Percentiles rank a stretch among this genome's conserved stretches.
phyloP scores from a whole-genome alignment of 1,140 invertebrate species.

The Macrobrachium nipponense region DNA sequence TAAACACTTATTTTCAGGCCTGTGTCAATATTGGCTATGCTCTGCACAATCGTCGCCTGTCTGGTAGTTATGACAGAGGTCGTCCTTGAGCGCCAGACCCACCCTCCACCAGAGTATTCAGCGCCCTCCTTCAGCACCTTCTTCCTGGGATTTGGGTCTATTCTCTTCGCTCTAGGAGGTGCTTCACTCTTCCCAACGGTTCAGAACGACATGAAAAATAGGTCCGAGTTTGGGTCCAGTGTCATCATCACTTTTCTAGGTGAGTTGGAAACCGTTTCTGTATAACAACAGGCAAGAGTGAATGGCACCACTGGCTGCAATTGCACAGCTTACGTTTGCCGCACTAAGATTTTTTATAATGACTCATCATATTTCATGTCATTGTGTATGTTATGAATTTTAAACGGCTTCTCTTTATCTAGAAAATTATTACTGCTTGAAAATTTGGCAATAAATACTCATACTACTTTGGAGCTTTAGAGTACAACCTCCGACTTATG shows the following conservation, averaged over 20 bases:
- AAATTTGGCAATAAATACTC: too few species aligned
- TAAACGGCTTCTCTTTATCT: too few species aligned
- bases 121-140: conserved; percentile 69
- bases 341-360: too few species aligned
- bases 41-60: conserved; percentile 73
- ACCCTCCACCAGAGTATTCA: conserved; percentile 63
- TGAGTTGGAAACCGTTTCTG: conserved; percentile 32
- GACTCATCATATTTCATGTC: too few species aligned
- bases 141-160: conserved; percentile 76
- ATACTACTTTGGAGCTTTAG: too few species aligned
- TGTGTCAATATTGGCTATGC: conserved; percentile 72
- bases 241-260: conserved; percentile 65
- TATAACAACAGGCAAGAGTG: background rate
- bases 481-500: too few species aligned
- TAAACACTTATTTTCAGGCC: conserved; percentile 66
- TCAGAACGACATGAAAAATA: conserved; percentile 74
- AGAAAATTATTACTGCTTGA: too few species aligned
- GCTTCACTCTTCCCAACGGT: conserved; percentile 79
- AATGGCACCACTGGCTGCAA: background rate
- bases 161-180: conserved; percentile 78
- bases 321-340: background rate
- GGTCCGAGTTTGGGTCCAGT: conserved; percentile 65
- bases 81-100: conserved; percentile 66
- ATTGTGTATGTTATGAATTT: too few species aligned
- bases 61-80: conserved; percentile 73